These are phyloP conservation scores for Aphyosemion australe DNA, from an alignment of 2,113 vertebrate species.

Conservation along the genomic window DNA sequence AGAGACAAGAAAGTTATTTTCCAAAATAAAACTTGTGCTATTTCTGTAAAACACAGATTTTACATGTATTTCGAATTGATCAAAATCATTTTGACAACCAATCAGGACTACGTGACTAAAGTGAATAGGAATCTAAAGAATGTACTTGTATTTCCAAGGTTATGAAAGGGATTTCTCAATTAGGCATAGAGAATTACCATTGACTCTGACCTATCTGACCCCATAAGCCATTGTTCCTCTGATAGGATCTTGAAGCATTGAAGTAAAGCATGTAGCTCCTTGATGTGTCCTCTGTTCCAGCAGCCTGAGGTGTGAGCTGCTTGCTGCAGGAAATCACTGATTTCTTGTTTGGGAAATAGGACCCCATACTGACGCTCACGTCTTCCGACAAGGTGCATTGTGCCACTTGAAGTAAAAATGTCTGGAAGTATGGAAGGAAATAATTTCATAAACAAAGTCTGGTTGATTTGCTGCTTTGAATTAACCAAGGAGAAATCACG, in stretches of 20 bases:
- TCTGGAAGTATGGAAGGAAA: background rate
- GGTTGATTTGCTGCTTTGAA: background rate
- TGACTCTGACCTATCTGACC: background rate
- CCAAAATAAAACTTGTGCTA: background rate
- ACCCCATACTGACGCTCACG: conserved; percentile 1
- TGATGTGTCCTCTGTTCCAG: conserved; percentile 27
- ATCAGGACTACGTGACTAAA: background rate
- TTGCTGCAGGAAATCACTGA: conserved; percentile 38
- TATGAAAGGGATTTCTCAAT: background rate
- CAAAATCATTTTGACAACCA: background rate
- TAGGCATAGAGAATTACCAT: conserved; percentile 6
- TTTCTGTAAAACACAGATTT: too few species aligned
- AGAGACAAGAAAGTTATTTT: background rate
- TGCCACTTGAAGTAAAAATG: background rate
- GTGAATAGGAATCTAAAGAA: background rate
- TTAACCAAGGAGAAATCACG: too few species aligned
- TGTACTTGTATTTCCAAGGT: too few species aligned
- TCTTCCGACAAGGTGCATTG: background rate
- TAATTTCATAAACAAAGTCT: background rate
- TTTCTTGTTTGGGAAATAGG: conserved; percentile 22
- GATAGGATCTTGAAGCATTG: conserved; percentile 27
- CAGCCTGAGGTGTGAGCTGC: conserved; percentile 49
- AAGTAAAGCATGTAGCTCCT: background rate
- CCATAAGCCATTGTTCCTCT: conserved; percentile 45
- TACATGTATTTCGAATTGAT: too few species aligned